A percentile compares a stretch with the other conserved stretches of the same genome.
These are phyloP conservation scores for Prionace glauca DNA, from an alignment of 2,797 vertebrate species.

Conservation along the genomic window DNA sequence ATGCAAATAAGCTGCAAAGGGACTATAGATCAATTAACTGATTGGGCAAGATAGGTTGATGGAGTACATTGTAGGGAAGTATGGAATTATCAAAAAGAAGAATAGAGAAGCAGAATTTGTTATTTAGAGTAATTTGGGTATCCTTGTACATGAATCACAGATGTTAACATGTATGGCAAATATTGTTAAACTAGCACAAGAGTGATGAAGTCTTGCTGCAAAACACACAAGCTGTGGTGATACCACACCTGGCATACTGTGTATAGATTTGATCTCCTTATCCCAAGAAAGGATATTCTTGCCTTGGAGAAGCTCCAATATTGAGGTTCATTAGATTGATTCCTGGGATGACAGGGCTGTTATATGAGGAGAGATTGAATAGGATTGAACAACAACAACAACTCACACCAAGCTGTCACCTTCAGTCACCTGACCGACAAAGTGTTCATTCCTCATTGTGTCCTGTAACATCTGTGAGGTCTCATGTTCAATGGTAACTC, in stretches of 20 bases:
- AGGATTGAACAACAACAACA: no score
- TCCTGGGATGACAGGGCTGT: background rate
- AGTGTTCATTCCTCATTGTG: no score
- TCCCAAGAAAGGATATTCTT: background rate
- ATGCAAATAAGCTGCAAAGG: background rate
- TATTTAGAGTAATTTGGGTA: background rate
- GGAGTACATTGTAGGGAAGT: background rate
- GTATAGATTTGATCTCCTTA: background rate
- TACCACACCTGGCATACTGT: no score
- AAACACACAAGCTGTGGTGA: background rate
- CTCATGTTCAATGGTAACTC: no score
- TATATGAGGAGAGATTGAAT: no score
- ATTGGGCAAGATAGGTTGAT: background rate
- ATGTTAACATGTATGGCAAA: background rate
- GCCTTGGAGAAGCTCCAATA: background rate
- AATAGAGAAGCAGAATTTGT: background rate
- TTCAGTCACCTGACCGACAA: no score
- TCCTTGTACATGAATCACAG: background rate
- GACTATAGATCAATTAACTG: background rate
- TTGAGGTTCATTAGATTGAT: background rate
- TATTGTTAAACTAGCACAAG: background rate
- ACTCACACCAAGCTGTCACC: no score
- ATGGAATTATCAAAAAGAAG: background rate
- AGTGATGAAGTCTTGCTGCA: background rate
- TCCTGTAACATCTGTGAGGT: no score